Conservation (phyloP, 2,113 vertebrate species). For the Cercopithecus mona region DNA sequence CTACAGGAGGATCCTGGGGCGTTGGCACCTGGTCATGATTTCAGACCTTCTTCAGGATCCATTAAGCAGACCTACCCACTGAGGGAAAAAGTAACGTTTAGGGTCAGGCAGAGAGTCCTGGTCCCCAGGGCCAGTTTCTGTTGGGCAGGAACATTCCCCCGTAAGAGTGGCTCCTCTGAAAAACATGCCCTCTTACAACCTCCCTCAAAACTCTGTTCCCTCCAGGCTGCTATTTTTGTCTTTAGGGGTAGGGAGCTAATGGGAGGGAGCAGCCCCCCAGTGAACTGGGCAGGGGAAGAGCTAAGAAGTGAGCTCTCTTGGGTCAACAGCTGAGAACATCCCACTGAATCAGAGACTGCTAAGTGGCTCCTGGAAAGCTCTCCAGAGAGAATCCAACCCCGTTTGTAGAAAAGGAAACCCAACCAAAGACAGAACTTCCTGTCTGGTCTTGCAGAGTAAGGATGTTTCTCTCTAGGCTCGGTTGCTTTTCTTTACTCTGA, state of each 20-base stretch:
- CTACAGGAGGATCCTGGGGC: not conserved
- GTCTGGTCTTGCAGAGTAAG: not conserved
- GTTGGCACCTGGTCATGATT: not conserved
- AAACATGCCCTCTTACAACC: fast-evolving
- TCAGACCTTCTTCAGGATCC: not conserved
- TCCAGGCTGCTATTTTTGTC: not conserved
- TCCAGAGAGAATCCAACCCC: not conserved
- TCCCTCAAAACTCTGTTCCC: fast-evolving
- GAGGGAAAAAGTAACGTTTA: fast-evolving
- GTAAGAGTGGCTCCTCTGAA: not conserved
- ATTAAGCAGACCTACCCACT: not conserved
- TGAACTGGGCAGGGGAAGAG: not conserved
- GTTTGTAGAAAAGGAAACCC: not conserved
- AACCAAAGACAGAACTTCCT: not conserved
- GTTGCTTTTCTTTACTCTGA: not conserved
- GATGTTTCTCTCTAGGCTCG: too few species aligned
- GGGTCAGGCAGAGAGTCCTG: not conserved
- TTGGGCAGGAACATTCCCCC: fast-evolving
- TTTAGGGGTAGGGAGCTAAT: not conserved
- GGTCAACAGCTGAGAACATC: too few species aligned
- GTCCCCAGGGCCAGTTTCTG: not conserved
- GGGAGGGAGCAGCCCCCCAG: not conserved
- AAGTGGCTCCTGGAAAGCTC: fast-evolving
- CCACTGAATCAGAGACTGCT: not conserved
- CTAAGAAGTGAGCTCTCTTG: fast-evolving